Evolutionary conservation across 2,888 invertebrate species (phyloP).

Genomic region (Unio delphinus): DNA sequence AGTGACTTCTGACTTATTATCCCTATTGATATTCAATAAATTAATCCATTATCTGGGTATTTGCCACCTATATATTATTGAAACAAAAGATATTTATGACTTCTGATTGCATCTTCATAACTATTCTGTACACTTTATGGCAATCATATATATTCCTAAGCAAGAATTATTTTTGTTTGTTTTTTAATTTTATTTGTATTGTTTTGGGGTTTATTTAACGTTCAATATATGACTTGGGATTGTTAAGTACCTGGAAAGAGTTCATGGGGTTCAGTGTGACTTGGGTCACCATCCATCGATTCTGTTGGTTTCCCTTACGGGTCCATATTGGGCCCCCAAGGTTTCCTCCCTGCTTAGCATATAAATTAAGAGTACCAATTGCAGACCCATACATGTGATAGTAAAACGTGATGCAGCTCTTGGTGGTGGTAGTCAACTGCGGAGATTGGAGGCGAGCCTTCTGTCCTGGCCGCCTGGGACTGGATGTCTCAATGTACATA

Average conservation of each 20-base stretch:
- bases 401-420: constrained; percentile 53
- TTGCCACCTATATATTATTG: no score
- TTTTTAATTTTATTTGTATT: not conserved
- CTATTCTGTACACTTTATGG: no score
- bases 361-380: constrained; percentile 50
- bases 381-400: constrained; percentile 59
- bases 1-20: no score
- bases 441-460: constrained; percentile 56
- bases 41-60: no score
- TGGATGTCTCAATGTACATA: constrained; percentile 56
- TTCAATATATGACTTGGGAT: not conserved
- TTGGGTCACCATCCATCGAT: constrained; percentile 53
- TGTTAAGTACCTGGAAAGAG: constrained; percentile 24
- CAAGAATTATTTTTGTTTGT: not conserved
- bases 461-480: constrained; percentile 40
- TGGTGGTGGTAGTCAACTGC: constrained; percentile 15
- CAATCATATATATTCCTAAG: no score
- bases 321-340: constrained; percentile 48
- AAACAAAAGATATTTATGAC: no score
- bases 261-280: constrained; percentile 38
- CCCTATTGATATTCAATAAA: no score
- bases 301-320: constrained; percentile 52
- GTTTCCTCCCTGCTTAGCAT: constrained; percentile 23
- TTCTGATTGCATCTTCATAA: no score
- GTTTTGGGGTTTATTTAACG: not conserved